Base-by-base conservation (phyloP, 2,113 vertebrate genomes). In the Silurus meridionalis region DNA sequence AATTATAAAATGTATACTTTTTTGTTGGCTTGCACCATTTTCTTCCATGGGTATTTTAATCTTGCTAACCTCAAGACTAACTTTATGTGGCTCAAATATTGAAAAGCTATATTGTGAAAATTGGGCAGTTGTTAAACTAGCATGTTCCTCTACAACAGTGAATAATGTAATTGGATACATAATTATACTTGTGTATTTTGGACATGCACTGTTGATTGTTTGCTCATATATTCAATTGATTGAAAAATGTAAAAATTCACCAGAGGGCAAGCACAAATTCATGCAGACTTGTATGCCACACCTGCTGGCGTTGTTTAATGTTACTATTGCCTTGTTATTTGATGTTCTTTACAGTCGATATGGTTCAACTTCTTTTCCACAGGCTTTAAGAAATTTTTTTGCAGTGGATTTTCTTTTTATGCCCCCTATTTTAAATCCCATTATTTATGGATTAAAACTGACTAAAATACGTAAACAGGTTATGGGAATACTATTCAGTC, bases 401-500 rank as follows among this genome's bases (percentile, higher is more conserved):
- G 72, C 83, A 4, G 0, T 91, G 10, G 87, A 90, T 57, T 87
- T 90, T 57, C 61, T 91, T 14, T n/a, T 91, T 0, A 74, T 90
- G 48, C 87, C 87, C 52, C 88, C 87, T 2, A 83, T 91, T 80
- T 82, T 89, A 60, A 90, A 90, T 25, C 89, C 89, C 25, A 71
- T 90, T 21, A 89, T 90, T 79, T 89, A 90, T 89, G 90, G 88
- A 53, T 14, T 90, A 48, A 89, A 90, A 37, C 82, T 90, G 48
- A 86, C 67, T 19, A 88, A 72, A 80, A 67, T 90, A 14, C 82
- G 88, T 2, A 79, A 83, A 2, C 63, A 80, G 17, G 28, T 89
- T 9, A 80, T 83, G 10, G 25, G 52, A 55, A 3, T 89, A 55
- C 71, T 79, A 37, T 48, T 78, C 23, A 85, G 64, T 50, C 37